These are phyloP conservation scores for Parapristionchus giblindavisi DNA, from an alignment of 2,888 invertebrate species.

Conservation along the genomic window DNA sequence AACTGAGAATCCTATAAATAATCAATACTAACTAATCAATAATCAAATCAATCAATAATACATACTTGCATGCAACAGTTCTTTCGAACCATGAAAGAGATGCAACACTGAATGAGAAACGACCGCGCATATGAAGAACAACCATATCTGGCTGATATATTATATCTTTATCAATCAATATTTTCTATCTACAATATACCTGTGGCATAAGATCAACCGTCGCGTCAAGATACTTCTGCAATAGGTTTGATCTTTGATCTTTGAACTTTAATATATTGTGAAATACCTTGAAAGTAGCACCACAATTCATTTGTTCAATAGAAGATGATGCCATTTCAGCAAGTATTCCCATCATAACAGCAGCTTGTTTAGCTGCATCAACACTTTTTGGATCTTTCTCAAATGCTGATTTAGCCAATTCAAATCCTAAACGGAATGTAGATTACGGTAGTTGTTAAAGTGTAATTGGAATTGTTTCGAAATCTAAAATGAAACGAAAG, in stretches of 20 bases:
- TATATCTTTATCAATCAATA: not conserved
- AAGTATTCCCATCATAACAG: slow-evolving; percentile 4
- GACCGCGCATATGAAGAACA: slow-evolving; percentile 18
- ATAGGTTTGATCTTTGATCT: too few relatives aligned
- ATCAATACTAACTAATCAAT: too few relatives aligned
- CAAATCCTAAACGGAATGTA: slow-evolving; percentile 8
- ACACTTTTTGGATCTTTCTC: slow-evolving; percentile 21
- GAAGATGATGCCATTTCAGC: not conserved
- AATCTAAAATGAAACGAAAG: too few relatives aligned
- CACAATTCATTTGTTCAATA: slow-evolving; percentile 27
- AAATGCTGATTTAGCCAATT: slow-evolving; percentile 19
- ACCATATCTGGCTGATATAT: slow-evolving; percentile 21
- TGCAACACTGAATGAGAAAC: slow-evolving; percentile 11
- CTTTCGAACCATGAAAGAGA: too few relatives aligned
- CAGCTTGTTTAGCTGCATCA: slow-evolving; percentile 17
- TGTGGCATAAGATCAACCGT: slow-evolving; percentile 13
- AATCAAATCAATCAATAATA: too few relatives aligned
- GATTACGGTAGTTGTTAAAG: not conserved
- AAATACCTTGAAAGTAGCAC: slow-evolving; percentile 26
- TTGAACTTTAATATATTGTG: too few relatives aligned
- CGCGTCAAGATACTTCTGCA: slow-evolving; percentile 28
- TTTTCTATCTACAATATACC: not conserved
- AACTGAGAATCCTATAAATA: slow-evolving; percentile 9
- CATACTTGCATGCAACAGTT: too few relatives aligned
- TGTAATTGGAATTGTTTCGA: too few relatives aligned